phyloP scores from a whole-genome alignment of 2,888 invertebrate genomes.

The Hirtodrosophila duncani region DNA sequence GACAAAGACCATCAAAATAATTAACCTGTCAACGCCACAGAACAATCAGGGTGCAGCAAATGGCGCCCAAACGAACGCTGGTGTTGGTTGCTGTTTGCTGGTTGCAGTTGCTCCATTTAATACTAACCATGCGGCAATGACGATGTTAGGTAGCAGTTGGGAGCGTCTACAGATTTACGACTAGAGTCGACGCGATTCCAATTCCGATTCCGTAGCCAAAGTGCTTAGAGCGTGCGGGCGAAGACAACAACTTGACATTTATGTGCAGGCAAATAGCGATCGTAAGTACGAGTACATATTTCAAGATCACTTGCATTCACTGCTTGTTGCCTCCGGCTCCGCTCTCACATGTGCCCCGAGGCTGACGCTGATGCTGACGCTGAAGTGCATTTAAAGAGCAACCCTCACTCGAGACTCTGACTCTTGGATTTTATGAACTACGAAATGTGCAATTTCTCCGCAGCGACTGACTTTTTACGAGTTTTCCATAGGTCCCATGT shows the following conservation, averaged over 20 bases:
- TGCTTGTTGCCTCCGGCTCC: too few species aligned
- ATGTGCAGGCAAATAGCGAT: conserved; percentile 59
- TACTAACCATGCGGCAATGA: conserved; percentile 26
- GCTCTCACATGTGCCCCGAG: conserved; percentile 27
- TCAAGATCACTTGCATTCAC: conserved; percentile 64
- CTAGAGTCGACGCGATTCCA: conserved; percentile 7
- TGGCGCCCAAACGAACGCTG: conserved; percentile 27
- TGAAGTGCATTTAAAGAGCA: conserved; percentile 37
- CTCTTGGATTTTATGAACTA: conserved; percentile 55
- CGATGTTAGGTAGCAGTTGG: conserved; percentile 7
- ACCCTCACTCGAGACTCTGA: conserved; percentile 23
- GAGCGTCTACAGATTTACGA: conserved; percentile 67
- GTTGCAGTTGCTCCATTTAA: conserved; percentile 29
- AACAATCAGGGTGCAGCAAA: conserved; percentile 53
- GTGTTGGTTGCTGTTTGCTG: conserved; percentile 29
- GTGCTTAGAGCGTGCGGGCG: conserved; percentile 50
- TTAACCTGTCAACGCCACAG: conserved; percentile 70
- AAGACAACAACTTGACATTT: conserved; percentile 68
- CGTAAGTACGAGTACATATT: conserved; percentile 43
- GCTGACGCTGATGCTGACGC: conserved; percentile 23
- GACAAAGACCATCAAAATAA: conserved; percentile 32
- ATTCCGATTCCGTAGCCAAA: conserved; percentile 4
- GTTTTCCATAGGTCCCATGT: conserved; percentile 60
- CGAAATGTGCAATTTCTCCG: conserved; percentile 68
- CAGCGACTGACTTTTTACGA: conserved; percentile 46